Percentiles rank a stretch among this genome's conserved stretches.
Evolutionary conservation across 2,797 vertebrate genomes (phyloP).

Genomic region (Cossypha caffra): DNA sequence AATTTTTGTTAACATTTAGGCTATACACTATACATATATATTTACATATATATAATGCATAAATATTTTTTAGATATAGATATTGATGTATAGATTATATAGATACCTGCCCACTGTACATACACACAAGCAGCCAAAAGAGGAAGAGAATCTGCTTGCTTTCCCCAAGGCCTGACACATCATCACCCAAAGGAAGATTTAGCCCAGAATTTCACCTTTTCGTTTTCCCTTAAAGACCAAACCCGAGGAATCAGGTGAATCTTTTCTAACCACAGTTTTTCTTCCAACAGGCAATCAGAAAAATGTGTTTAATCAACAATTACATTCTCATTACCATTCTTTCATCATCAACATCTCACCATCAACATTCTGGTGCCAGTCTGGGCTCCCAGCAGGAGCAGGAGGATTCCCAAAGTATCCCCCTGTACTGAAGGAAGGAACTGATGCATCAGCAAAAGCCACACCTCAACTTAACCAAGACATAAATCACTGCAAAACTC

Average conservation of each 20-base stretch:
- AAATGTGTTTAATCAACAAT: neutral
- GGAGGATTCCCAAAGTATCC: neutral
- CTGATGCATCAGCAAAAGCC: neutral
- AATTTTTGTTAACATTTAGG: neutral
- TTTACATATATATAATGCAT: neutral
- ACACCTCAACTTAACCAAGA: neutral
- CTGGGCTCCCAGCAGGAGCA: neutral
- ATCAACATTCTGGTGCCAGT: fast-evolving
- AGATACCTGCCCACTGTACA: neutral
- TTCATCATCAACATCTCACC: neutral
- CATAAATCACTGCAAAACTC: neutral
- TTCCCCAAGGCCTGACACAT: neutral
- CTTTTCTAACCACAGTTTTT: neutral
- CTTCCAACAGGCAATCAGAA: neutral
- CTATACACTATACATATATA: fast-evolving
- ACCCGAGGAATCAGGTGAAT: neutral
- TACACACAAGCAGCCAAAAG: neutral
- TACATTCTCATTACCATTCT: neutral
- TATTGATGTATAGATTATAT: neutral
- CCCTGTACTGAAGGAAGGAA: fast-evolving
- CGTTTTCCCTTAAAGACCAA: neutral
- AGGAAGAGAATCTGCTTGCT: neutral
- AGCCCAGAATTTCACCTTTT: neutral
- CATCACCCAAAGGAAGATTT: neutral
- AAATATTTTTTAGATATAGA: neutral